Conservation (phyloP, 2,113 vertebrate species). For the Chionodraco myersi region DNA sequence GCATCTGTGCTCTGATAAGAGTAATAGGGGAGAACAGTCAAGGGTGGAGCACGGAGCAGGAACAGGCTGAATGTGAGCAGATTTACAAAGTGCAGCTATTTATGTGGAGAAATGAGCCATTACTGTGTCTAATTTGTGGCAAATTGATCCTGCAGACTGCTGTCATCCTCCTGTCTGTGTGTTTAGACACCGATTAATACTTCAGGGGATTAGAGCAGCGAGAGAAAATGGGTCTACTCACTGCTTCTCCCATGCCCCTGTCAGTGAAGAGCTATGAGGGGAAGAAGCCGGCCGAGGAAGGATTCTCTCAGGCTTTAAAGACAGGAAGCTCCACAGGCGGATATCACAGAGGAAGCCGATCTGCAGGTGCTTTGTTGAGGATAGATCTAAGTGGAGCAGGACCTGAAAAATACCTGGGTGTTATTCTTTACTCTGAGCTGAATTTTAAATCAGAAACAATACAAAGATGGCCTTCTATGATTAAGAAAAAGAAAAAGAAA, state of each 20-base stretch:
- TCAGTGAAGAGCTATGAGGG: conserved; percentile 57
- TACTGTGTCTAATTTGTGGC: conserved; percentile 79
- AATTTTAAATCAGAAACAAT: too few species aligned
- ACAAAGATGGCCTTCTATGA: too few species aligned
- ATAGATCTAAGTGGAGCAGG: conserved; percentile 7
- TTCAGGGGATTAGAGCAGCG: conserved; percentile 49
- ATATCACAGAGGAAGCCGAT: too few species aligned
- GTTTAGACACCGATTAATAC: conserved; percentile 60
- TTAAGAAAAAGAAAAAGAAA: neutral
- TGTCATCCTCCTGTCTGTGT: conserved; percentile 64
- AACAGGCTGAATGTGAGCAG: conserved; percentile 46
- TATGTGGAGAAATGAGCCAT: conserved; percentile 79
- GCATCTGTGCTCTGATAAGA: conserved; percentile 50
- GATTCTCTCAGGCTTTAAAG: conserved; percentile 30
- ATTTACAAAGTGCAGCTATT: conserved; percentile 71
- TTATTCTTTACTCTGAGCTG: too few species aligned
- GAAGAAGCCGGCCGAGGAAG: conserved; percentile 25
- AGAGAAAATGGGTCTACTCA: conserved; percentile 60
- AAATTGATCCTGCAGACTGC: conserved; percentile 71
- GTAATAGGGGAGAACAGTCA: conserved; percentile 54
- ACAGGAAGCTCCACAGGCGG: conserved; percentile 19
- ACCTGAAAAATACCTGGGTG: neutral
- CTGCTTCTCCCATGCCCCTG: conserved; percentile 45
- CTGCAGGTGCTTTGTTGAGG: conserved; percentile 3
- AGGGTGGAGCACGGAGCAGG: conserved; percentile 9